A percentile compares a stretch with the other conserved stretches of the same genome.
phyloP scores from a whole-genome alignment of 64 coral and sea anemone genomes.

The Pocillopora verrucosa region DNA sequence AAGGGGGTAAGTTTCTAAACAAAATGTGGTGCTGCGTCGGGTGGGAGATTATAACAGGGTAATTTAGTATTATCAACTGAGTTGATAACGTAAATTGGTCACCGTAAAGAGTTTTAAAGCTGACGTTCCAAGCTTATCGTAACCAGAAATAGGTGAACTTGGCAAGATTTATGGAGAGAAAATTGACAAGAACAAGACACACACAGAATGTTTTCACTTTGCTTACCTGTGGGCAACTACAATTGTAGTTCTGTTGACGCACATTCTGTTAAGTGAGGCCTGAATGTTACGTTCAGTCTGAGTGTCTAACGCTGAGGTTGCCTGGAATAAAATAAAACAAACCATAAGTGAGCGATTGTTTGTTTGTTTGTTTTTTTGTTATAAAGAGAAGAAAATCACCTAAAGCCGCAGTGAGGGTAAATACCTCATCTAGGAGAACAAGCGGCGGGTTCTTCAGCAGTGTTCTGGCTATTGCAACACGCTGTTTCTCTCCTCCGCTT shows the following conservation, averaged over 20 bases:
- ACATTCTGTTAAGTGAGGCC: slow-evolving; percentile 87
- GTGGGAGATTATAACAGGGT: too few species aligned
- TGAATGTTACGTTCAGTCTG: slow-evolving; percentile 97
- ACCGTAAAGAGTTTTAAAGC: too few species aligned
- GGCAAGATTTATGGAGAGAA: too few species aligned
- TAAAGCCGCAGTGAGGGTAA: background rate
- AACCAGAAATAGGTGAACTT: too few species aligned
- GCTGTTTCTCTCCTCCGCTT: slow-evolving; percentile 97
- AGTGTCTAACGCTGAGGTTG: slow-evolving; percentile 92
- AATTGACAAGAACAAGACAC: too few species aligned
- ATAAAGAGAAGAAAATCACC: too few species aligned
- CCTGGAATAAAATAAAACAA: slow-evolving; percentile 44
- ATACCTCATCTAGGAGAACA: slow-evolving; percentile 92
- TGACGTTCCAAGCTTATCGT: too few species aligned
- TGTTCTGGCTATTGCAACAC: slow-evolving; percentile 94
- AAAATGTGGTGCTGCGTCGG: too few species aligned
- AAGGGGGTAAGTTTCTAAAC: too few species aligned
- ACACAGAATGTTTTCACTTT: background rate
- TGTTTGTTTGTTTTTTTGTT: background rate
- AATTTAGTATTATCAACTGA: too few species aligned
- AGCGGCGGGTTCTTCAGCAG: slow-evolving; percentile 92
- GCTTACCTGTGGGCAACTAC: slow-evolving; percentile 94
- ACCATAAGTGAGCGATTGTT: background rate
- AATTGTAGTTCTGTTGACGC: slow-evolving; percentile 92
- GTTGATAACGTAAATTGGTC: too few species aligned